Conservation (phyloP, 2,113 vertebrate species). For the Dipodomys merriami region DNA sequence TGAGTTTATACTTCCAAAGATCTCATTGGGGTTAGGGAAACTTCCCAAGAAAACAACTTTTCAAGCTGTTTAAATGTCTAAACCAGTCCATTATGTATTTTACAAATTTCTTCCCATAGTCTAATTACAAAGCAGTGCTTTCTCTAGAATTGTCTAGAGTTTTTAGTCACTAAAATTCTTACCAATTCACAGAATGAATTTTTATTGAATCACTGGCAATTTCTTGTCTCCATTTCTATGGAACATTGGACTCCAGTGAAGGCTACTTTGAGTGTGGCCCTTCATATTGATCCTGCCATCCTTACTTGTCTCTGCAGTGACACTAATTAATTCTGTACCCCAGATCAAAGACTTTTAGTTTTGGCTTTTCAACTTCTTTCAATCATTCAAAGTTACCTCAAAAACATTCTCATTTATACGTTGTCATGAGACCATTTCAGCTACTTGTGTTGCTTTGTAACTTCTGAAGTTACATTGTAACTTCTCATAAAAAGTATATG, state of each 20-base stretch:
- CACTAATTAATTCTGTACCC: background rate
- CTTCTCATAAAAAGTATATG: background rate
- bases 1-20: constrained; percentile 27
- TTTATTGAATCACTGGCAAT: background rate
- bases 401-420: background rate
- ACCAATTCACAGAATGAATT: background rate
- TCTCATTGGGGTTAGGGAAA: constrained; percentile 4
- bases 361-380: background rate
- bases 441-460: background rate
- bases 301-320: background rate
- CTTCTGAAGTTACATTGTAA: background rate
- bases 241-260: background rate
- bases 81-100: background rate
- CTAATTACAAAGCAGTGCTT: background rate
- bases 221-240: background rate
- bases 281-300: background rate
- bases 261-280: background rate
- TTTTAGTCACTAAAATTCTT: constrained; percentile 17
- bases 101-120: background rate
- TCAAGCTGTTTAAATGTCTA: constrained; percentile 13
- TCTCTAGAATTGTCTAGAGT: background rate
- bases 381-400: background rate
- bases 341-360: background rate
- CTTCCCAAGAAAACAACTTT: background rate
- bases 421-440: background rate